A percentile compares a stretch with the other conserved stretches of the same genome.
Evolutionary conservation across 1,140 invertebrate genomes (phyloP).

Genomic region (Galleria mellonella): DNA sequence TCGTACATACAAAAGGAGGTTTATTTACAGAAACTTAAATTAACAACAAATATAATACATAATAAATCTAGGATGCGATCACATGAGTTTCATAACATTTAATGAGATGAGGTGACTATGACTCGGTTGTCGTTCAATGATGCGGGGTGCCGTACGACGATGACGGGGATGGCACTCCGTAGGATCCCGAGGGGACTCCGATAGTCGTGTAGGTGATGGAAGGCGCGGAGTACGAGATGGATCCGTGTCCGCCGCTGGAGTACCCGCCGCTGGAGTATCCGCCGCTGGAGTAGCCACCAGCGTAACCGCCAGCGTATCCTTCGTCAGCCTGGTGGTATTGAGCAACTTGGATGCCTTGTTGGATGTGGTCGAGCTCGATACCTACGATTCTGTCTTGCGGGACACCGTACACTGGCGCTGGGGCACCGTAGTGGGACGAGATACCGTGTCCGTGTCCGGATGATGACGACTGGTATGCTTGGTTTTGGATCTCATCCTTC

Average conservation of each 20-base stretch:
- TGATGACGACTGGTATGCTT: slow-evolving; percentile 58
- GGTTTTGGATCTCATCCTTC: slow-evolving; percentile 82
- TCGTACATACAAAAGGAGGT: slow-evolving; percentile 50
- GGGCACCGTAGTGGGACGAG: slow-evolving; percentile 76
- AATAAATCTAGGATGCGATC: slow-evolving; percentile 59
- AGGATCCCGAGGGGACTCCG: slow-evolving; percentile 63
- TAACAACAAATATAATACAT: slow-evolving; percentile 68
- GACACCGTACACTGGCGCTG: slow-evolving; percentile 74
- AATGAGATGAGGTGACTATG: slow-evolving; percentile 56
- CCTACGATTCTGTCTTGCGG: slow-evolving; percentile 77
- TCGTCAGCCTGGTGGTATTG: slow-evolving; percentile 76
- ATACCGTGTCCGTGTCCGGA: slow-evolving; percentile 68
- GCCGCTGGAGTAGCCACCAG: slow-evolving; percentile 32
- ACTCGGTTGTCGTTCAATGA: slow-evolving; percentile 46
- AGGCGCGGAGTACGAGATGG: slow-evolving; percentile 42
- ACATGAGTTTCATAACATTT: slow-evolving; percentile 51
- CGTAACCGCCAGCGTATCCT: slow-evolving; percentile 51
- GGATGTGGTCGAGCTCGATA: slow-evolving; percentile 78
- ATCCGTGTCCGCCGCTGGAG: slow-evolving; percentile 20
- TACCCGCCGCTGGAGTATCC: slow-evolving; percentile 16
- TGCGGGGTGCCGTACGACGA: slow-evolving; percentile 65
- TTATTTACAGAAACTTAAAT: slow-evolving; percentile 71
- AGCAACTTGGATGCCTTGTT: slow-evolving; percentile 80
- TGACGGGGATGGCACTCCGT: slow-evolving; percentile 63
- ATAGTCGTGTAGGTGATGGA: slow-evolving; percentile 58